Percentiles rank a stretch among this genome's conserved stretches.
phyloP scores from a whole-genome alignment of 2,888 invertebrate species.

The Koerneria pararmatus region DNA sequence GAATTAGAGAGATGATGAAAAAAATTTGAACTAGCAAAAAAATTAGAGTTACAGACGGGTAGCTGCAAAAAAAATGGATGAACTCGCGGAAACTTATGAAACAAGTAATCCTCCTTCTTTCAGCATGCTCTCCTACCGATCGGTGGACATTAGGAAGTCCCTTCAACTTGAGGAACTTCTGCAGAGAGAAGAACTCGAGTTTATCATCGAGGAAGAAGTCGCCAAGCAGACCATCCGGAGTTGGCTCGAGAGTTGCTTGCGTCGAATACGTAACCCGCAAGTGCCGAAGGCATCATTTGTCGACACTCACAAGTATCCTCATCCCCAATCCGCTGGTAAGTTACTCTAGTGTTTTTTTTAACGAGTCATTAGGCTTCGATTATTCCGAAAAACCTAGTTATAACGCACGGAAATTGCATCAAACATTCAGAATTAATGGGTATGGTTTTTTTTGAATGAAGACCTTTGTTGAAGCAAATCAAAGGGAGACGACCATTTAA shows the following conservation, averaged over 20 bases:
- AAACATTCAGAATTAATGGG: too few species aligned
- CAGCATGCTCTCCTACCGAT: constrained; percentile 88
- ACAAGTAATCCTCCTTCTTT: constrained; percentile 29
- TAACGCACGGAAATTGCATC: too few species aligned
- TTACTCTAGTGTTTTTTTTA: neutral
- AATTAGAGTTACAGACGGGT: too few species aligned
- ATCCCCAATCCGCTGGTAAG: constrained; percentile 26
- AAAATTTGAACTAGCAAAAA: too few species aligned
- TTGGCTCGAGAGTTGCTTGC: constrained; percentile 94
- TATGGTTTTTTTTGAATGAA: too few species aligned
- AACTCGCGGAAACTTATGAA: too few species aligned
- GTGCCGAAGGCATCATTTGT: constrained; percentile 27
- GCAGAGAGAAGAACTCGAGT: constrained; percentile 95
- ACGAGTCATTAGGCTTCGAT: too few species aligned
- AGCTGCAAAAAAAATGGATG: too few species aligned
- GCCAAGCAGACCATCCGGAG: constrained; percentile 98
- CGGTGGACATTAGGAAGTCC: constrained; percentile 93
- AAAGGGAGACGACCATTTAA: too few species aligned
- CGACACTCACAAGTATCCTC: constrained; percentile 26
- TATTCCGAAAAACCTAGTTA: too few species aligned
- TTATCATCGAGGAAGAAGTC: constrained; percentile 82
- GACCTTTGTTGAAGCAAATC: too few species aligned
- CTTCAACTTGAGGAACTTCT: constrained; percentile 93
- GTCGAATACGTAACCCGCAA: constrained; percentile 73
- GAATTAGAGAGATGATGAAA: too few species aligned